Evolutionary conservation across 2,113 vertebrate species (phyloP).

Genomic region (Holacanthus passer): DNA sequence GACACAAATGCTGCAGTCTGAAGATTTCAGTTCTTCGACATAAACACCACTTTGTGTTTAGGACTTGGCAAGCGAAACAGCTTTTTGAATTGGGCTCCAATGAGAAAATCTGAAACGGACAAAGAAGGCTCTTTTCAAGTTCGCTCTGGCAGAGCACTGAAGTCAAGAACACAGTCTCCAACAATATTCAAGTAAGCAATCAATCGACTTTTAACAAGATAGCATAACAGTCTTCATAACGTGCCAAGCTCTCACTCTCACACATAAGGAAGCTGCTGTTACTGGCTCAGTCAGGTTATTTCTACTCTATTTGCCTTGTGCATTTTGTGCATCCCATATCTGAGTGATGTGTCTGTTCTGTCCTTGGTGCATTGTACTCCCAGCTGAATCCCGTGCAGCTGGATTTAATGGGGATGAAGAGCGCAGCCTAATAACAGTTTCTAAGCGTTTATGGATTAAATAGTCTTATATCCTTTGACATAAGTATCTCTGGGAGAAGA

Average conservation of each 20-base stretch:
- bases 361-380: constrained; percentile 51
- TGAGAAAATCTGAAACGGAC: not conserved
- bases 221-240: constrained; percentile 17
- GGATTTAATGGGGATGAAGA: constrained; percentile 61
- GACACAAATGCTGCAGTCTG: not conserved
- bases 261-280: constrained; percentile 29
- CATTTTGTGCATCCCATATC: constrained; percentile 55
- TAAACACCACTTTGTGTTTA: not conserved
- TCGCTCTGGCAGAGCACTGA: constrained; percentile 10
- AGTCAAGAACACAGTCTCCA: constrained; percentile 13
- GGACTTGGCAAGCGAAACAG: not conserved
- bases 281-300: constrained; percentile 56
- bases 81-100: not conserved
- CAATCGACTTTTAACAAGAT: constrained; percentile 36
- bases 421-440: constrained; percentile 52
- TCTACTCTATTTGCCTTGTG: constrained; percentile 53
- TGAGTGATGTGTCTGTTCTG: constrained; percentile 56
- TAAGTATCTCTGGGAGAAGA: constrained; percentile 28
- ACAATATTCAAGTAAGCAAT: constrained; percentile 24
- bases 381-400: constrained; percentile 55
- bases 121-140: constrained; percentile 31
- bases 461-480: constrained; percentile 29
- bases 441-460: constrained; percentile 57
- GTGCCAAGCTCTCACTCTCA: constrained; percentile 8
- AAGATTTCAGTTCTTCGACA: not conserved